phyloP scores from a whole-genome alignment of 2,113 vertebrate species.

The Conger conger region DNA sequence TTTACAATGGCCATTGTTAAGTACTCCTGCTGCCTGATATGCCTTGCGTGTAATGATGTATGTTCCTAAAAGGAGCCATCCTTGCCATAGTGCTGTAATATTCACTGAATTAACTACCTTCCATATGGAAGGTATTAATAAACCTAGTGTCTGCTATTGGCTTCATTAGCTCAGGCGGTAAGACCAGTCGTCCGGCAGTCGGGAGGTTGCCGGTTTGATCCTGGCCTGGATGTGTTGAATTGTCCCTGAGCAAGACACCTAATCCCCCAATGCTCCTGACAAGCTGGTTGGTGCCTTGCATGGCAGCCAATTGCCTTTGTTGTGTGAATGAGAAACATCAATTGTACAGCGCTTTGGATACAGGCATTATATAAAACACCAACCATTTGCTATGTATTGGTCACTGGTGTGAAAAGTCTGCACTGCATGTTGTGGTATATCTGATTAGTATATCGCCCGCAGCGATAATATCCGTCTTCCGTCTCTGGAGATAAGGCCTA shows the following conservation, averaged over 20 bases:
- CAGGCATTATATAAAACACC: not conserved
- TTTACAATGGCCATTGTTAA: slow-evolving; percentile 40
- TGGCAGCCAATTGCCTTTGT: too few species aligned
- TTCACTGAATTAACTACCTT: not conserved
- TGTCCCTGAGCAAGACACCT: too few species aligned
- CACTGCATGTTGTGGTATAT: not conserved
- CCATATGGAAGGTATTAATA: too few species aligned
- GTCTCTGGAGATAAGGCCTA: slow-evolving; percentile 59
- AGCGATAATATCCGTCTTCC: not conserved
- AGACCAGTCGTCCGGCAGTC: too few species aligned
- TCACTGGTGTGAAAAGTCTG: not conserved
- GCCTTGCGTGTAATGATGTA: not conserved
- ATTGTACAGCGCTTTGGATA: too few species aligned
- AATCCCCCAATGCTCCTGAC: too few species aligned
- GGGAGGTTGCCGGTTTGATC: too few species aligned
- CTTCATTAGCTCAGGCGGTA: too few species aligned
- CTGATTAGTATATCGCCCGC: not conserved
- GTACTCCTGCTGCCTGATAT: slow-evolving; percentile 11
- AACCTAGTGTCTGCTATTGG: not conserved
- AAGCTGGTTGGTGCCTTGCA: too few species aligned
- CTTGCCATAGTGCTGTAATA: not conserved
- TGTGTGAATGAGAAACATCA: too few species aligned
- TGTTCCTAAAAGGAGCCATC: not conserved
- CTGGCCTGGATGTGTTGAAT: too few species aligned
- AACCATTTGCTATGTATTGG: not conserved